Evolutionary conservation across 2,888 invertebrate species (phyloP), one percentile per base, ranked within the genome.

Genomic region (Cheilosia scutellata): DNA sequence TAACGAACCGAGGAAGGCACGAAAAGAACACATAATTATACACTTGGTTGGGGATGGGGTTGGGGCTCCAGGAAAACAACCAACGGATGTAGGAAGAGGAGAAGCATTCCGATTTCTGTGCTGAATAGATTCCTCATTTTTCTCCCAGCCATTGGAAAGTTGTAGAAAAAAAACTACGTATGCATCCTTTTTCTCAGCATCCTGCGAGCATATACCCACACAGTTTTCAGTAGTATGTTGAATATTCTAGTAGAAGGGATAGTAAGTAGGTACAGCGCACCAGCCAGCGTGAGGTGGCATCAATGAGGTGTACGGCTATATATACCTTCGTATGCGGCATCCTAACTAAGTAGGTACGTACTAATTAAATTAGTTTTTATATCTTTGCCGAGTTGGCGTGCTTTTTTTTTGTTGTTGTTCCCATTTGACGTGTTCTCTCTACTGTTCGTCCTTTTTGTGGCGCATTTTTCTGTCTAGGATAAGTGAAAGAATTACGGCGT

Each of bases 281-380:
- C 20, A 20, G 20, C 20, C 20, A 20, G 20, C 20, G 20, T 20
- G 20, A 20, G 20, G 20, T 20, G 20, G 20, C 20, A 20, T 20
- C 9, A 29, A 47, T 37, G 47, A 55, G 55, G 31, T 63, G 11
- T 5, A 9, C 44, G 37, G 37, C 3, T 37, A 11, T 9, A 55
- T 4, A 55, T 4, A 33, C 31, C 33, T 29, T 16, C 25, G 37
- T 25, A 5, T n/a, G 51, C 11, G 70, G 16, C n/a, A 9, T 57
- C 27, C 55, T 11, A 40, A 27, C 66, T 40, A 40, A 62, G 62
- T 78, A 63, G 55, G 55, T 57, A 63, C 57, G 49, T 63, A 79
- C 65, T 79, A 80, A 80, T 80, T 80, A 74, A 80, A 80, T 80
- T 66, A 66, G 60, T 80, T 80, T 80, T 74, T 74, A 65, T 58